A percentile compares a stretch with the other conserved stretches of the same genome.
Conservation (phyloP, 2,113 vertebrate genomes). For the Tragelaphus scriptus region DNA sequence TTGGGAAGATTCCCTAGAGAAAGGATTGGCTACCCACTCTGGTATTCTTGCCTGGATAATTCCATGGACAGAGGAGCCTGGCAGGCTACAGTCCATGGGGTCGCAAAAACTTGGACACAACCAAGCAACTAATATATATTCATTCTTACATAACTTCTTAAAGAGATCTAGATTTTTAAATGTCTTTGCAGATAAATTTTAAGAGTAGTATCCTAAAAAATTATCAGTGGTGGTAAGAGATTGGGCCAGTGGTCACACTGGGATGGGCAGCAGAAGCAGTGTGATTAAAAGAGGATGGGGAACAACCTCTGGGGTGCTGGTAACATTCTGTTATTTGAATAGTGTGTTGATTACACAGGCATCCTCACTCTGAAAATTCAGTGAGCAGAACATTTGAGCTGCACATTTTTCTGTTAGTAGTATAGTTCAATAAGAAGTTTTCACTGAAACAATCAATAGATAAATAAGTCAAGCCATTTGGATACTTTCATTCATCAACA, state of each 20-base stretch:
- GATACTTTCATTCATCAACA: neutral
- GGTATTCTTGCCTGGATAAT: neutral
- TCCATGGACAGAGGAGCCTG: neutral
- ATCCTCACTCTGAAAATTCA: neutral
- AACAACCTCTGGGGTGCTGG: neutral
- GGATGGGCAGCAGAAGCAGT: neutral
- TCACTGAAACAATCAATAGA: neutral
- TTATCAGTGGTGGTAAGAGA: neutral
- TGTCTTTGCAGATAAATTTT: neutral
- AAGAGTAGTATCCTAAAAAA: neutral
- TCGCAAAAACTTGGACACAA: neutral
- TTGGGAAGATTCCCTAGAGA: neutral
- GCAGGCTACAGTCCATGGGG: neutral
- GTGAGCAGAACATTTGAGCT: neutral
- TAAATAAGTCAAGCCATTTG: neutral
- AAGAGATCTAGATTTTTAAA: constrained; percentile 19
- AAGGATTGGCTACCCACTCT: neutral
- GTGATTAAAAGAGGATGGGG: neutral
- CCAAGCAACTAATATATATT: neutral
- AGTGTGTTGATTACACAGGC: neutral
- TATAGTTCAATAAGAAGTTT: neutral
- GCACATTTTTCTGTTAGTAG: neutral
- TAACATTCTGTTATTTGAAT: neutral
- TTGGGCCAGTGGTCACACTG: neutral
- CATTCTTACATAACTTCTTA: neutral